Percentiles rank a stretch among this genome's conserved stretches.
phyloP scores from a whole-genome alignment of 2,888 invertebrate species.

The Stomorhina lunata region DNA sequence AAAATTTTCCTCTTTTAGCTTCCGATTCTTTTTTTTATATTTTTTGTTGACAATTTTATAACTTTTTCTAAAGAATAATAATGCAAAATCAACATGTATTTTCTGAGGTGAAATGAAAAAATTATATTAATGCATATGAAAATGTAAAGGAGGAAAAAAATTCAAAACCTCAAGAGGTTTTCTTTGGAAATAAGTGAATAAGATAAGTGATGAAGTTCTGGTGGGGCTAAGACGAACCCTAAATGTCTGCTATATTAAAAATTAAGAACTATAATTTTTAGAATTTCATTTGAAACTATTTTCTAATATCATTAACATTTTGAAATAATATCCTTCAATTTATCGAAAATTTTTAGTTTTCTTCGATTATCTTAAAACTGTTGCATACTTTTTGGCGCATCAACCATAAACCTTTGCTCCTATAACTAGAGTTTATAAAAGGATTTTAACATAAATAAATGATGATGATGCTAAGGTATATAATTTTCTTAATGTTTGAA shows the following conservation, averaged over 20 bases:
- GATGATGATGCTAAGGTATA: slow-evolving; percentile 48
- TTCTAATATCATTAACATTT: too few species aligned
- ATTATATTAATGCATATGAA: slow-evolving; percentile 52
- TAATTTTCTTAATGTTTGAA: slow-evolving; percentile 4
- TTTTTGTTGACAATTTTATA: slow-evolving; percentile 15
- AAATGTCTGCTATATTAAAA: neutral
- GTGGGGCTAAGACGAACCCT: neutral
- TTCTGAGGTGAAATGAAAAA: neutral
- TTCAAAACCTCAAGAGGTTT: slow-evolving; percentile 56
- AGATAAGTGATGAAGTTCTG: neutral
- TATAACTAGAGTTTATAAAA: slow-evolving; percentile 18
- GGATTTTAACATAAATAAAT: slow-evolving; percentile 39
- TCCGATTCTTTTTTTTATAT: neutral
- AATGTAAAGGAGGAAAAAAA: slow-evolving; percentile 28
- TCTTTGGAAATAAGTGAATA: neutral
- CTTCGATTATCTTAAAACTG: neutral
- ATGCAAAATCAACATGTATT: slow-evolving; percentile 62
- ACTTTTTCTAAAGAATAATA: slow-evolving; percentile 52
- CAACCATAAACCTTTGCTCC: neutral
- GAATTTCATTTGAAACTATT: too few species aligned
- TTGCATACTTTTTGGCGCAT: neutral
- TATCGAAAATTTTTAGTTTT: too few species aligned
- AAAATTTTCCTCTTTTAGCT: slow-evolving; percentile 47
- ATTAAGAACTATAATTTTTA: too few species aligned
- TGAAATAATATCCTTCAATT: too few species aligned